Conservation (phyloP, 2,797 vertebrate genomes). For the Sebastes goodei region DNA sequence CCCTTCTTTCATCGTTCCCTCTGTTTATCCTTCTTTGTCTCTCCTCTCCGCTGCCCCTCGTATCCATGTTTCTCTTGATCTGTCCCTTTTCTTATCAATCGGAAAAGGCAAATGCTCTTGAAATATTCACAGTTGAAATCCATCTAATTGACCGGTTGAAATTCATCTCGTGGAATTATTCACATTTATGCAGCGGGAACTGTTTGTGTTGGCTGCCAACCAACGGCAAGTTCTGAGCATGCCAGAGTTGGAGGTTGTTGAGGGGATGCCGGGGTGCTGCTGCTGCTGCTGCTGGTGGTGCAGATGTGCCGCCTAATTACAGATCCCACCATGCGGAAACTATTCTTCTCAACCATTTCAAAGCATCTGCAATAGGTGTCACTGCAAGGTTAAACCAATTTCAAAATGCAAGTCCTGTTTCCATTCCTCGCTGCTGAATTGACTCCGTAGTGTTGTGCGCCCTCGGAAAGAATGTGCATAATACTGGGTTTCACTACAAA, state of each 20-base stretch:
- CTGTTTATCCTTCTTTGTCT: slow-evolving; percentile 47
- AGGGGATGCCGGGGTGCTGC: slow-evolving; percentile 33
- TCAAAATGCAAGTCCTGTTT: slow-evolving; percentile 68
- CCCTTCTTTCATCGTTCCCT: slow-evolving; percentile 52
- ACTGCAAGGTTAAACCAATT: slow-evolving; percentile 78
- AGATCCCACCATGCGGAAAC: slow-evolving; percentile 79
- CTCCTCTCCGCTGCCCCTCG: slow-evolving; percentile 3
- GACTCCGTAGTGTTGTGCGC: slow-evolving; percentile 27
- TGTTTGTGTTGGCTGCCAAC: slow-evolving; percentile 77
- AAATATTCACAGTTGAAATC: slow-evolving; percentile 71
- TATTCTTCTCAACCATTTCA: slow-evolving; percentile 77
- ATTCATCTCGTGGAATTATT: slow-evolving; percentile 70
- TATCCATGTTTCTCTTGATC: slow-evolving; percentile 2
- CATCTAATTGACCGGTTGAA: slow-evolving; percentile 69
- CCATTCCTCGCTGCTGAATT: slow-evolving; percentile 44
- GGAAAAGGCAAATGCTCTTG: slow-evolving; percentile 23
- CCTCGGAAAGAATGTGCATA: background rate
- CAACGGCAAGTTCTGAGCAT: slow-evolving; percentile 50
- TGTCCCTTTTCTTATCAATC: slow-evolving; percentile 2
- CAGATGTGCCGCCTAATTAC: slow-evolving; percentile 80
- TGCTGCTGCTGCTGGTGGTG: slow-evolving; percentile 37
- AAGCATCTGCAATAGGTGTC: slow-evolving; percentile 80
- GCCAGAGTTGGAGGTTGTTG: slow-evolving; percentile 54
- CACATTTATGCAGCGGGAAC: slow-evolving; percentile 63
- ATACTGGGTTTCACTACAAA: slow-evolving; percentile 4